These are phyloP conservation scores for Furcula furcula DNA, from an alignment of 2,888 invertebrate genomes.

Conservation along the genomic window DNA sequence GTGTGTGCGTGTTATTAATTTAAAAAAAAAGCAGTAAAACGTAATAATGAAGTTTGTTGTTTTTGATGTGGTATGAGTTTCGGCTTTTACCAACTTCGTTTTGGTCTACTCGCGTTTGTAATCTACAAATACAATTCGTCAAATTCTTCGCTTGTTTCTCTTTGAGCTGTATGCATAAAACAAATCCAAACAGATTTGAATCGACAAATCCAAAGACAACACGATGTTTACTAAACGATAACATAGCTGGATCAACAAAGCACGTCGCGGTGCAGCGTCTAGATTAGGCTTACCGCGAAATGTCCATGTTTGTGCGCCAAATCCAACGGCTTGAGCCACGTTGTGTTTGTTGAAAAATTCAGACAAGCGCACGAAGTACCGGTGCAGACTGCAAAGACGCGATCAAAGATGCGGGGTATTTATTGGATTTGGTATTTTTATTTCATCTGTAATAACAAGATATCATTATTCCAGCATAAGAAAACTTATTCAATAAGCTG, in stretches of 20 bases:
- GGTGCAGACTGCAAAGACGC: slow-evolving; percentile 12
- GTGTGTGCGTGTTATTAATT: no score
- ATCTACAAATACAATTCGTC: no score
- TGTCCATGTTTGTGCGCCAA: slow-evolving; percentile 35
- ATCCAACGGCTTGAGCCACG: slow-evolving; percentile 25
- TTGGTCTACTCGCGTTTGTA: no score
- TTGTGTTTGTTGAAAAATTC: slow-evolving; percentile 44
- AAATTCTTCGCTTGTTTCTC: no score
- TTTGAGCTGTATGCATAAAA: slow-evolving; percentile 33
- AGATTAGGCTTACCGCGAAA: slow-evolving; percentile 28
- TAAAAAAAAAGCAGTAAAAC: no score
- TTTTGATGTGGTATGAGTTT: no score
- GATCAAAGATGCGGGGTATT: slow-evolving; percentile 6
- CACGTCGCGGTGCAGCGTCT: slow-evolving; percentile 22
- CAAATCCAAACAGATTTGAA: slow-evolving; percentile 25
- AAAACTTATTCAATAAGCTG: no score
- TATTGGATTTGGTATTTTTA: no score
- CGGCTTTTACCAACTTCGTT: no score
- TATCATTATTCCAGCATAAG: no score
- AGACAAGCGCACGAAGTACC: slow-evolving; percentile 23
- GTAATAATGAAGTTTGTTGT: no score
- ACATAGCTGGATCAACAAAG: slow-evolving; percentile 28
- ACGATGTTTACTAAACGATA: slow-evolving; percentile 26
- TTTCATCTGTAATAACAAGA: no score
- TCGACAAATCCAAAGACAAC: slow-evolving; percentile 21